Percentiles rank a stretch among this genome's conserved stretches.
phyloP scores from a whole-genome alignment of 1,140 invertebrate species.

The Ceratitis capitata region DNA sequence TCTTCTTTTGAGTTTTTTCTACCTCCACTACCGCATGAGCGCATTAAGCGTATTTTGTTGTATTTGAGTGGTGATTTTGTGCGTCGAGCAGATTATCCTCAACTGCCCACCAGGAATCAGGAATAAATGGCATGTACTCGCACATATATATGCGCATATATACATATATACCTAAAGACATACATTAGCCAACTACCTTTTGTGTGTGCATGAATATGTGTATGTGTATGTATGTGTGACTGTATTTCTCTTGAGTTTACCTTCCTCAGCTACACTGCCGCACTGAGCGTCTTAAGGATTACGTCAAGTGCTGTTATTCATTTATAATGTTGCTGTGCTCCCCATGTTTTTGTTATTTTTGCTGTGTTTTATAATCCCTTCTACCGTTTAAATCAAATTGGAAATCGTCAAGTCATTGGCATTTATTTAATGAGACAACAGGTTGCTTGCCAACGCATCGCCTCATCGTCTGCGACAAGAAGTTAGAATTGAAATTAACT shows the following conservation, averaged over 20 bases:
- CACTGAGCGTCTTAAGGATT: conserved; percentile 27
- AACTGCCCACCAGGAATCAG: conserved; percentile 35
- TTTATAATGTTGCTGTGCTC: not conserved
- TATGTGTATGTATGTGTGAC: not conserved
- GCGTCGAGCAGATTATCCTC: conserved; percentile 7
- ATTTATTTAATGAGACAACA: conserved; percentile 23
- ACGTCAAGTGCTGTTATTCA: conserved; percentile 33
- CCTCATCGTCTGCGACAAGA: too few species aligned
- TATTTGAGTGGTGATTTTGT: conserved; percentile 14
- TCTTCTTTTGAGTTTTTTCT: too few species aligned
- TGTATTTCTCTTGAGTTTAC: not conserved
- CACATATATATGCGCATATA: not conserved
- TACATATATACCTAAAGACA: not conserved
- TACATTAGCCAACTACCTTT: too few species aligned
- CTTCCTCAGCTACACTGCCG: not conserved
- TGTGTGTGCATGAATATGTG: not conserved
- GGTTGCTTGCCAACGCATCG: not conserved
- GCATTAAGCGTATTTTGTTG: conserved; percentile 23
- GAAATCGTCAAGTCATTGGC: conserved; percentile 33
- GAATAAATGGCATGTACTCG: not conserved
- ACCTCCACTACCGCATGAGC: too few species aligned
- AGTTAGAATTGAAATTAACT: too few species aligned
- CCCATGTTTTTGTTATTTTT: conserved; percentile 26
- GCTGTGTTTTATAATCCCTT: not conserved
- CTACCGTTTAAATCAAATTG: conserved; percentile 22